Base-by-base conservation (phyloP, 1,140 invertebrate species). In the Macrobrachium rosenbergii region DNA sequence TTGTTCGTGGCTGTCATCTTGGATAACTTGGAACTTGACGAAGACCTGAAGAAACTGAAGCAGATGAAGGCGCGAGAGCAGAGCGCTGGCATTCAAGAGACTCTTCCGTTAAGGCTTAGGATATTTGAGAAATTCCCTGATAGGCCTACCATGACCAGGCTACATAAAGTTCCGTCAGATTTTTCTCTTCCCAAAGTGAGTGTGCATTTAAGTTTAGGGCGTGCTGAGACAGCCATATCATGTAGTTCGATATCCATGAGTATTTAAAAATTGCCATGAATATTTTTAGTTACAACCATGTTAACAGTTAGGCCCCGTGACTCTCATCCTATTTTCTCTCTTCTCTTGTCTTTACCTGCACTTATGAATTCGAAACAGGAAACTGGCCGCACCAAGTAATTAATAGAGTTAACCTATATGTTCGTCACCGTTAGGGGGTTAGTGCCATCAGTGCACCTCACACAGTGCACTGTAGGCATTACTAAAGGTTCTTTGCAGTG, bases 1-100 rank as follows among this genome's bases (percentile, higher is more conserved):
- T 96, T 99, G 92, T 99, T 99, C 95, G 99, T 99, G 90, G 99
- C 99, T 86, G 99, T 99, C 5, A 99, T 99, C 93, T 94, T 99
- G 90, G 99, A 99, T 91, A 99, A 99, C 93, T 94, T 99, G 91
- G 99, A 99, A 92, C 93, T 99, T 89, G 99, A 99, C 91, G 99
- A 99, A 93, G 99, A 99, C 91, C 98, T 99, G 37, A 99, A 99
- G 92, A 99, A 99, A 92, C 93, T 99, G 8, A 99, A 99, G 92
- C 99, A 99, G 92, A 92, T 99, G 0, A 98, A 99, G 92, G 98
- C 98, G 90, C 93, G 98, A 21, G 98, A 99, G 92, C 97, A 99
- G 93, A 99, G 97, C 92, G 98, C 98, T 5, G 98, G 99, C 92
- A 99, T 99, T 75, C 99, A 90, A 92, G 95, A 98, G 92, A 97